Evolutionary conservation across 2,888 invertebrate species (phyloP), one percentile per base, ranked within the genome.

Genomic region (Andrena chrysosceles): DNA sequence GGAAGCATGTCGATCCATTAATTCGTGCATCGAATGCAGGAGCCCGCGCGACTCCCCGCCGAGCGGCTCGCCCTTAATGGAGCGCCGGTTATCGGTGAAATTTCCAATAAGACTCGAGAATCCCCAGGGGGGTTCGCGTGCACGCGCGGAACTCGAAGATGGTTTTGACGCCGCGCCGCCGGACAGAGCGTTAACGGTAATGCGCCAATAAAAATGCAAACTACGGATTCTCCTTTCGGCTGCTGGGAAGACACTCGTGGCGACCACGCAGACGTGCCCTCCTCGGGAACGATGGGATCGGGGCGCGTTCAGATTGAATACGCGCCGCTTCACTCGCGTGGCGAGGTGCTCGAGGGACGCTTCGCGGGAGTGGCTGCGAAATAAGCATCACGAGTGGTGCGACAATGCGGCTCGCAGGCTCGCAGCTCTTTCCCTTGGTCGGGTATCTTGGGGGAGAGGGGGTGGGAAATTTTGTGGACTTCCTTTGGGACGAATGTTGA

Each of bases 141-240:
- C 76, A 2, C 52, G 23, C 69, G 60, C 62, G 48, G 71, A 5
- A 70, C 77, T 63, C 77, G 70, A 70, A 68, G 81, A 74, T 75
- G 77, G 73, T 80, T 81, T 83, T 69, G 77, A 69, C 81, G 83
- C 77, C 81, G 78, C 69, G 80, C 59, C 78, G 67, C 67, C 85
- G 86, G 85, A 72, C 77, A 77, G 78, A 80, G 86, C 10, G 75
- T 49, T 67, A 85, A 84, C 85, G 85, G 87, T 90, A 90, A 91
- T 90, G 88, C 84, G 84, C 84, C 90, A 89, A 90, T 91, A 91
- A 91, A 91, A 91, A 90, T 91, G 90, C 90, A 90, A 88, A 90
- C 87, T 88, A 84, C 87, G 84, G 42, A 16, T 63, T 73, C 76
- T 85, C 54, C 75, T 70, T 77, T 23, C 63, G 62, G 20, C 74